These are phyloP conservation scores for Melieria crassipennis DNA, from an alignment of 2,888 invertebrate species.

Conservation along the genomic window DNA sequence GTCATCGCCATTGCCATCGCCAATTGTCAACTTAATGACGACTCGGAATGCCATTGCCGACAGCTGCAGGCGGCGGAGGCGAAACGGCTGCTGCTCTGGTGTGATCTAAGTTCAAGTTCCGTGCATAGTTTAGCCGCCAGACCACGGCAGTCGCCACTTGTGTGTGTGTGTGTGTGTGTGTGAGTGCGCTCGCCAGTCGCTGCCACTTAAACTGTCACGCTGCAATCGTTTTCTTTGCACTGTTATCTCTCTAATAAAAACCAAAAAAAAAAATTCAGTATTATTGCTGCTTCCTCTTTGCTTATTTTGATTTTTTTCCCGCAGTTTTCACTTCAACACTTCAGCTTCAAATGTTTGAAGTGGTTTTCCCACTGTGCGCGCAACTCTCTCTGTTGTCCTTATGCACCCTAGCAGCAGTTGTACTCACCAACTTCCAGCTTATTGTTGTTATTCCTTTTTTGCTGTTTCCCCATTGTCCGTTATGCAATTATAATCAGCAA, in stretches of 20 bases:
- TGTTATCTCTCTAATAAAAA: no score
- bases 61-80: background rate
- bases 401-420: no score
- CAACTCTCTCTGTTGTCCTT: no score
- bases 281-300: no score
- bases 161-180: background rate
- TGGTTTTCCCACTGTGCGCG: no score
- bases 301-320: no score
- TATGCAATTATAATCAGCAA: constrained; percentile 28
- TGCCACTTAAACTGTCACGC: background rate
- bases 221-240: no score
- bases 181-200: background rate
- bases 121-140: background rate
- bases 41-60: background rate
- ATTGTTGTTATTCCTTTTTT: background rate
- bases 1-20: background rate
- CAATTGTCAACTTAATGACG: constrained; percentile 12
- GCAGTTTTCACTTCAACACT: no score
- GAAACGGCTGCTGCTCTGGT: constrained; percentile 1
- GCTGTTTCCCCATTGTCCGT: constrained; percentile 3
- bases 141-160: background rate
- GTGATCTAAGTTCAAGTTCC: background rate
- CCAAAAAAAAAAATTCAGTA: no score
- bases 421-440: background rate
- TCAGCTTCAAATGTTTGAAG: no score